Percentiles rank a stretch among this genome's conserved stretches.
phyloP scores from a whole-genome alignment of 37 sponge, comb jelly and placozoan genomes.

The Bolinopsis microptera region DNA sequence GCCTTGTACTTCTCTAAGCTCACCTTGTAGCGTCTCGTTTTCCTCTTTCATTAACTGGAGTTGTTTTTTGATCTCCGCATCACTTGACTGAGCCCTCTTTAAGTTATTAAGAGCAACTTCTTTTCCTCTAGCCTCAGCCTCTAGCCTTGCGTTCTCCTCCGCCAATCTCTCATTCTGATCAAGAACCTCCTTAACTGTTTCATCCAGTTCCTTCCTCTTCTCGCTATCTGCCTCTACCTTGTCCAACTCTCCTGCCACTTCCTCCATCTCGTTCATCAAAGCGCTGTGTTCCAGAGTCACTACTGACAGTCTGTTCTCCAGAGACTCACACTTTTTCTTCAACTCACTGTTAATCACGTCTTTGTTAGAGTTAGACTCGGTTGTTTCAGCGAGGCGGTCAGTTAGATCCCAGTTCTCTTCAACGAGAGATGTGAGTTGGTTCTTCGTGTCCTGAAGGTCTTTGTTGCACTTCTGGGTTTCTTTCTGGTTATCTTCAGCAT shows the following conservation, averaged over 20 bases:
- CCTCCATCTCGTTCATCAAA: constrained; percentile 45
- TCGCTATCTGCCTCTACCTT: constrained; percentile 6
- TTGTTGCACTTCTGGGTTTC: background rate
- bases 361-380: constrained; percentile 23
- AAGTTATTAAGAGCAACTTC: background rate
- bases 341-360: constrained; percentile 6
- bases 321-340: constrained; percentile 56
- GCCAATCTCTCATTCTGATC: constrained; percentile 32
- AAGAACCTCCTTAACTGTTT: constrained; percentile 41
- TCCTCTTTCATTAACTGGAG: constrained; percentile 37
- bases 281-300: background rate
- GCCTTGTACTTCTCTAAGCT: background rate
- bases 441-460: constrained; percentile 26
- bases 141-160: constrained; percentile 37
- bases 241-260: constrained; percentile 53
- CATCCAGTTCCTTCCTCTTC: background rate
- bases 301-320: constrained; percentile 43
- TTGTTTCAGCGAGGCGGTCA: background rate
- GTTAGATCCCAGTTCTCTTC: constrained; percentile 65
- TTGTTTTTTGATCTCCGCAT: background rate
- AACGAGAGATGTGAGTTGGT: background rate
- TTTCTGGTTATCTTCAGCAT: background rate
- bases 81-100: constrained; percentile 20
- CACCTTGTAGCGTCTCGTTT: constrained; percentile 31
- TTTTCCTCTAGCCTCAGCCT: constrained; percentile 10